phyloP scores from a whole-genome alignment of 2,113 vertebrate species.

The Pseudopipra pipra region DNA sequence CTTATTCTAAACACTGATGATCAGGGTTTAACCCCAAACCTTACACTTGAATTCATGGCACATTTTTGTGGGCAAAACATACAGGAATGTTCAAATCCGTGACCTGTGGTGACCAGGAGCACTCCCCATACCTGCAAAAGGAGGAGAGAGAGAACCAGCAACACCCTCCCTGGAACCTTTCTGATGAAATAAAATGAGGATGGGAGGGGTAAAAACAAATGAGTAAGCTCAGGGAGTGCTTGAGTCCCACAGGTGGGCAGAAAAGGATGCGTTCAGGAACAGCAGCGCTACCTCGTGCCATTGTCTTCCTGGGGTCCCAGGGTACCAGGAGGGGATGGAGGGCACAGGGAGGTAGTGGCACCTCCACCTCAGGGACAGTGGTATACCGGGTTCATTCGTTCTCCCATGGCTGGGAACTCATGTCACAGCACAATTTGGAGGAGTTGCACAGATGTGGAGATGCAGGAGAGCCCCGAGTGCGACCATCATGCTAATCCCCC shows the following conservation, averaged over 20 bases:
- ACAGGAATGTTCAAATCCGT: background rate
- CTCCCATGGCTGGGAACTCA: background rate
- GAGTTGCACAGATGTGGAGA: background rate
- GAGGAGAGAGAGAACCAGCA: no score
- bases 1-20: no score
- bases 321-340: background rate
- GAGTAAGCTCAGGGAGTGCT: background rate
- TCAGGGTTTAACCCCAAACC: background rate
- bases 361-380: background rate
- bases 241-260: background rate
- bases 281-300: background rate
- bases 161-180: accelerated
- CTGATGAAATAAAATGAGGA: background rate
- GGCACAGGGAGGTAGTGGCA: background rate
- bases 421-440: background rate
- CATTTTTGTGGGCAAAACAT: accelerated
- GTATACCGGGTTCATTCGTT: background rate
- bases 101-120: background rate
- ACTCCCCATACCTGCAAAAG: background rate
- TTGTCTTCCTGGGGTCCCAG: background rate
- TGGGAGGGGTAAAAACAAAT: background rate
- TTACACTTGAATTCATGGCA: background rate
- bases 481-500: background rate
- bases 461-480: background rate
- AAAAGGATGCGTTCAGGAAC: background rate